Conservation (phyloP, 2,888 invertebrate species). For the Theristus sp. region DNA sequence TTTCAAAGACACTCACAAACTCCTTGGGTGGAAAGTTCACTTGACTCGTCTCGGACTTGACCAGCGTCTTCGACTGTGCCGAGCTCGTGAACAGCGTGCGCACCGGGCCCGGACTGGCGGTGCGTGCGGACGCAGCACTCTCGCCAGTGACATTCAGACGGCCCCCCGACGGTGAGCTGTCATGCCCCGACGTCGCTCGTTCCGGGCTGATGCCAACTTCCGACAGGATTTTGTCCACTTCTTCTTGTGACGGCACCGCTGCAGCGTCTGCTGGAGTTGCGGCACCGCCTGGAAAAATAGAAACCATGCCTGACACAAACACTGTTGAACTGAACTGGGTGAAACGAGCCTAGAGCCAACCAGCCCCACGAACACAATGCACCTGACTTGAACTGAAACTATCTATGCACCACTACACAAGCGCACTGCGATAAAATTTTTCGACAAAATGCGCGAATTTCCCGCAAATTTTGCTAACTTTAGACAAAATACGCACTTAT, state of each 20-base stretch:
- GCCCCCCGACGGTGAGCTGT: not conserved
- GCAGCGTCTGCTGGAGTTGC: not conserved
- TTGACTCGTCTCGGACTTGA: conserved; percentile 2
- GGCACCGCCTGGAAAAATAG: not conserved
- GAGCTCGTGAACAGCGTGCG: too few relatives aligned
- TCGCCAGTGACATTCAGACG: not conserved
- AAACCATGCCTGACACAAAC: too few relatives aligned
- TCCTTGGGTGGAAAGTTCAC: conserved; percentile 7
- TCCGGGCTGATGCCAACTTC: not conserved
- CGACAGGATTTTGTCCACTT: not conserved
- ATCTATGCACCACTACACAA: too few relatives aligned
- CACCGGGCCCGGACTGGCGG: not conserved
- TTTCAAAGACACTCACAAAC: not conserved
- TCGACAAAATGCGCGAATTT: too few relatives aligned
- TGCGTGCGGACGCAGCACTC: not conserved
- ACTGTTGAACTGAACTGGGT: too few relatives aligned
- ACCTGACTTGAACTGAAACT: too few relatives aligned
- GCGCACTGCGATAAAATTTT: too few relatives aligned
- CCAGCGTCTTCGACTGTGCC: not conserved
- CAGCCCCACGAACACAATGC: too few relatives aligned
- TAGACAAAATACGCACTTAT: too few relatives aligned
- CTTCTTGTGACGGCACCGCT: not conserved
- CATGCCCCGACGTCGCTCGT: not conserved
- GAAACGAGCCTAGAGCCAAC: too few relatives aligned
- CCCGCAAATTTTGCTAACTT: too few relatives aligned